Percentiles rank a stretch among this genome's conserved stretches.
Evolutionary conservation across 2,797 vertebrate species (phyloP).

Genomic region (Microctenopoma lineatum): DNA sequence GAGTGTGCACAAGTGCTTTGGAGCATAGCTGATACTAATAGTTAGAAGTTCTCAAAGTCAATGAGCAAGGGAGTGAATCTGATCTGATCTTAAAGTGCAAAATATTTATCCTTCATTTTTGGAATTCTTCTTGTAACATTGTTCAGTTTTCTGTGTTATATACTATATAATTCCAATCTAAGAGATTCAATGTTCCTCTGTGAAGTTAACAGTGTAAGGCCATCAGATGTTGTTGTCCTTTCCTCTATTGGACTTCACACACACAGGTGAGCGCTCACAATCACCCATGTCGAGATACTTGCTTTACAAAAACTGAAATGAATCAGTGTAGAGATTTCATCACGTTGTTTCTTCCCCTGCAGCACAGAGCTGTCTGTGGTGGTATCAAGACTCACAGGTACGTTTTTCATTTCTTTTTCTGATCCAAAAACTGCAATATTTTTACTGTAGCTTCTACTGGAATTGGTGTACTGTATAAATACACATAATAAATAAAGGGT

Average conservation of each 20-base stretch:
- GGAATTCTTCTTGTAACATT: too few species aligned
- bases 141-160: too few species aligned
- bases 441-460: background rate
- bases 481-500: constrained; percentile 1
- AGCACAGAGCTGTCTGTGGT: constrained; percentile 65
- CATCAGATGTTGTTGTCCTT: constrained; percentile 70
- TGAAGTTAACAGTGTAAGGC: constrained; percentile 67
- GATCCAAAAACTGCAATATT: background rate
- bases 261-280: constrained; percentile 58
- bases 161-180: background rate
- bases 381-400: constrained; percentile 71
- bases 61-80: background rate
- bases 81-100: background rate
- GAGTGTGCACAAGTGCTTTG: background rate
- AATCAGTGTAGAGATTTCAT: background rate
- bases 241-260: constrained; percentile 57
- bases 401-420: background rate
- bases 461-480: background rate
- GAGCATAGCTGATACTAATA: background rate
- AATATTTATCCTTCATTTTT: too few species aligned
- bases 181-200: background rate
- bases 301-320: background rate
- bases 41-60: background rate
- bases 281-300: background rate
- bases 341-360: constrained; percentile 17